A percentile compares a stretch with the other conserved stretches of the same genome.
phyloP scores from a whole-genome alignment of 2,797 vertebrate genomes.

The Morus bassanus region DNA sequence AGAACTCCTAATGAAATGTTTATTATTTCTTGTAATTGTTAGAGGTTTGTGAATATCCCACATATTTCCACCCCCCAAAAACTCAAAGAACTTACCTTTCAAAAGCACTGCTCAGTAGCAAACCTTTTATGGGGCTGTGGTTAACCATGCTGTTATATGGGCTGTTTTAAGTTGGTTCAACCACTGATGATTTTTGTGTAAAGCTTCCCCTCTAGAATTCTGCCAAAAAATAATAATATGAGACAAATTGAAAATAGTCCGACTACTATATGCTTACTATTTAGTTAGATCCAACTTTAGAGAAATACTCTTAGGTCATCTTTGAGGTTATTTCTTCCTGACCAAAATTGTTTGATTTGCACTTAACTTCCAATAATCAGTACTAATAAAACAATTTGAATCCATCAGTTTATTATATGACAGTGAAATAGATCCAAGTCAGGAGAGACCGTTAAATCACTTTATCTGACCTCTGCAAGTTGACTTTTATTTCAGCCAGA shows the following conservation, averaged over 20 bases:
- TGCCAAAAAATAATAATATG: neutral
- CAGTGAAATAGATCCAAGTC: neutral
- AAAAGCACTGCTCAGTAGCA: neutral
- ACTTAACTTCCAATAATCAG: neutral
- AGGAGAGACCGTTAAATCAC: neutral
- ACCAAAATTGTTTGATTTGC: neutral
- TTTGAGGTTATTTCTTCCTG: neutral
- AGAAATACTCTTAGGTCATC: neutral
- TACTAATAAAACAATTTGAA: neutral
- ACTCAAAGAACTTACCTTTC: neutral
- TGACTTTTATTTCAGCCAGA: neutral
- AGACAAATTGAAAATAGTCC: neutral
- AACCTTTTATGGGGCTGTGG: neutral
- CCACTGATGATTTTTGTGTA: neutral
- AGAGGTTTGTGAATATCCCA: neutral
- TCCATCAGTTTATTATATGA: neutral
- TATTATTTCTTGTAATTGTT: neutral
- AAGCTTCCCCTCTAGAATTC: neutral
- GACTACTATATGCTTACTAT: neutral
- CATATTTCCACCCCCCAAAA: neutral
- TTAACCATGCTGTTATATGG: neutral
- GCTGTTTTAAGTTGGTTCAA: neutral
- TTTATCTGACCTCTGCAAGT: neutral
- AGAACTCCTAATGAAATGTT: neutral
- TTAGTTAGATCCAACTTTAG: neutral